phyloP scores from a whole-genome alignment of 2,113 vertebrate genomes.

The Romanogobio albipinnatus region DNA sequence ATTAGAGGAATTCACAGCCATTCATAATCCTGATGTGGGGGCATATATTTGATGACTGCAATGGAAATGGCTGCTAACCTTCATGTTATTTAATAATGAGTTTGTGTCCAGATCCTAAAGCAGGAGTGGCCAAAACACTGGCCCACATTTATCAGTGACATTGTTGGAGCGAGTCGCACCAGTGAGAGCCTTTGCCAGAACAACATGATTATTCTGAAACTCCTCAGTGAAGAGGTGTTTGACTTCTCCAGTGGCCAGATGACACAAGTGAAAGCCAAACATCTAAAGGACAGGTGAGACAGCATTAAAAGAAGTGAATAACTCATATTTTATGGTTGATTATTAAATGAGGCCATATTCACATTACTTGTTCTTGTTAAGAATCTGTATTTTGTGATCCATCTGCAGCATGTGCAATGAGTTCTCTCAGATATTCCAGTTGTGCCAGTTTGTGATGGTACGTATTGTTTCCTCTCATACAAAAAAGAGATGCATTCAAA shows the following conservation, averaged over 20 bases:
- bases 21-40: not conserved
- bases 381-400: not conserved
- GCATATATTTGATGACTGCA: not conserved
- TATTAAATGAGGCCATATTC: not conserved
- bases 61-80: not conserved
- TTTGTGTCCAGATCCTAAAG: slow-evolving; percentile 86
- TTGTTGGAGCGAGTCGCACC: slow-evolving; percentile 96
- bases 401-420: slow-evolving; percentile 96
- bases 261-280: slow-evolving; percentile 98
- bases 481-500: not conserved
- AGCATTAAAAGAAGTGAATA: not conserved
- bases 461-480: slow-evolving; percentile 54
- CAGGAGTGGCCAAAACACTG: slow-evolving; percentile 99
- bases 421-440: slow-evolving; percentile 98
- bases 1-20: not conserved
- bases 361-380: not conserved
- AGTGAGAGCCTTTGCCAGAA: slow-evolving; percentile 99
- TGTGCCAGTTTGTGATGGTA: slow-evolving; percentile 99
- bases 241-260: slow-evolving; percentile 99
- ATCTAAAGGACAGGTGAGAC: slow-evolving; percentile 96
- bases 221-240: slow-evolving; percentile 98
- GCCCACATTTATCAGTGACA: slow-evolving; percentile 98
- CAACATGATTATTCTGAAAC: slow-evolving; percentile 98
- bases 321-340: not conserved
- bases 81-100: slow-evolving; percentile 25